Evolutionary conservation across 2,888 invertebrate species (phyloP), one percentile per base, ranked within the genome.

Genomic region (Ceramica pisi): DNA sequence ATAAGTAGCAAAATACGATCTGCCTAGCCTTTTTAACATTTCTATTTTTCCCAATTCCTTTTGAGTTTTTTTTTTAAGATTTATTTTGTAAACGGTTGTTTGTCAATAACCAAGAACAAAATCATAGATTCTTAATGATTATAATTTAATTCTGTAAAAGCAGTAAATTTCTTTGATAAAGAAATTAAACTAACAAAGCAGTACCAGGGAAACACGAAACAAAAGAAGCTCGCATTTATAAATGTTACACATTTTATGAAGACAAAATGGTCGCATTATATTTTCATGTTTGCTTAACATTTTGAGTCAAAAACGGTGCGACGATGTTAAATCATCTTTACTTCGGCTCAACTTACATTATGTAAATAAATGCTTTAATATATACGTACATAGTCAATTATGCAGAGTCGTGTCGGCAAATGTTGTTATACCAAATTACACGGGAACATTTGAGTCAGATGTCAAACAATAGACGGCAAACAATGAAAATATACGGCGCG

Each of bases 341-440:
- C 63, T 72, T 74, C 64, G 70, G 78, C 71, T 79, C 75, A 67
- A 70, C 77, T 80, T 79, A 70, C 67, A 71, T 72, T 75, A 79
- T 79, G 75, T 82, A 86, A 83, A 82, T 78, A 85, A 81, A 84
- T 76, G 81, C 67, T 82, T 82, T 80, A 85, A 85, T 86, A 84
- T 82, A 85, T 83, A 82, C 74, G 73, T 81, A 86, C 83, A 86
- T 88, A 85, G 86, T 86, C 86, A 89, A 91, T 92, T 90, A 91
- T 90, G 87, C 87, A 87, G 86, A 90, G 81, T 86, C 86, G 85
- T 84, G 87, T 87, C 81, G 71, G 87, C 86, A 91, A 92, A 91
- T 91, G 91, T 92, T 92, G 91, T 92, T 91, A 90, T 89, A 86
- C 86, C 79, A 88, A 92, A 92, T 91, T 92, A 91, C 90, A 89